phyloP scores from a whole-genome alignment of 2,797 vertebrate genomes.

The Pangasius djambal region DNA sequence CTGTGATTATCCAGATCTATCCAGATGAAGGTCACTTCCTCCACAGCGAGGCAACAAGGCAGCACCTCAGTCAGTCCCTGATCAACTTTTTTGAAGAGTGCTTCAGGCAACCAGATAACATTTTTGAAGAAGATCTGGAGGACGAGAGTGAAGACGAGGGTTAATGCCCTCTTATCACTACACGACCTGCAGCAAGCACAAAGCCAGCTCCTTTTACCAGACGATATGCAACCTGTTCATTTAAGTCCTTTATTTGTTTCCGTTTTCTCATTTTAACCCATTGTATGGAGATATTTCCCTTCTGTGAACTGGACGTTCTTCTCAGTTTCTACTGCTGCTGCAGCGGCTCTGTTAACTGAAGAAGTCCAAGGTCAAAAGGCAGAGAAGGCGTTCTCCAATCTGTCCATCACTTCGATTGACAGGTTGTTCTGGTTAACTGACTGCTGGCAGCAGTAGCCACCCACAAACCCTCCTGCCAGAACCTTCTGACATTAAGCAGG shows the following conservation, averaged over 20 bases:
- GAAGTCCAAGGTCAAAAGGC: conserved; percentile 37
- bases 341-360: conserved; percentile 35
- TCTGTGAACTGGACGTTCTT: neutral
- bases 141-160: conserved; percentile 89
- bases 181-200: conserved; percentile 65
- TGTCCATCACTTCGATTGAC: conserved; percentile 56
- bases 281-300: neutral
- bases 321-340: neutral
- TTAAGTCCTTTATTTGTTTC: conserved; percentile 27
- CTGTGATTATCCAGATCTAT: conserved; percentile 84
- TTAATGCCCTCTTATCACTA: conserved; percentile 71
- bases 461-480: conserved; percentile 10
- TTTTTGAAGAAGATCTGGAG: conserved; percentile 79
- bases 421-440: conserved; percentile 53
- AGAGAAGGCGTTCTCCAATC: conserved; percentile 54
- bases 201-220: conserved; percentile 62
- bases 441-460: conserved; percentile 48
- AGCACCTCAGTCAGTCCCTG: conserved; percentile 91
- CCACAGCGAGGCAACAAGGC: conserved; percentile 74
- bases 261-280: neutral
- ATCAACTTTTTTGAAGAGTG: conserved; percentile 94
- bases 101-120: conserved; percentile 87
- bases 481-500: conserved; percentile 17
- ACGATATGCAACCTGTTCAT: conserved; percentile 65
- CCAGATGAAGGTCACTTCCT: conserved; percentile 95